phyloP scores from a whole-genome alignment of 2,113 vertebrate species.

The Eudyptes chrysolophus region DNA sequence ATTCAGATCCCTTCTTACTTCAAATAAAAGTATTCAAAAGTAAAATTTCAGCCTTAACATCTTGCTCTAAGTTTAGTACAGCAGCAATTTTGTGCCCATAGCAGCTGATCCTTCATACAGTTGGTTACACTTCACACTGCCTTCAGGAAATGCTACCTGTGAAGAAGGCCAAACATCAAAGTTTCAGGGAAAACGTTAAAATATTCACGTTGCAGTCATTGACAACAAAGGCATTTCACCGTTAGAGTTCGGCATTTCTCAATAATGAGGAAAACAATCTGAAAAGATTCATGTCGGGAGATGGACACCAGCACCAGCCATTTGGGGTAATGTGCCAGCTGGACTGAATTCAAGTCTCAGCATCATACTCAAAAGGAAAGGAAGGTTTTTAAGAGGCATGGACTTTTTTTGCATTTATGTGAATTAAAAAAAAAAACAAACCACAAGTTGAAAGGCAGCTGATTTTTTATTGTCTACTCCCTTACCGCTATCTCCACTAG shows the following conservation, averaged over 20 bases:
- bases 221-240: not conserved
- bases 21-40: not conserved
- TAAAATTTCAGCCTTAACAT: not conserved
- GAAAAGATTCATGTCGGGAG: not conserved
- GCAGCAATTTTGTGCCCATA: not conserved
- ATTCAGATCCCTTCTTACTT: not conserved
- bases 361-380: not conserved
- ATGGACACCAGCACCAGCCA: not conserved
- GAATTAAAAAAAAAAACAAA: not conserved
- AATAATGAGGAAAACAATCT: not conserved
- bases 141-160: not conserved
- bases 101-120: not conserved
- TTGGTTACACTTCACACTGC: not conserved
- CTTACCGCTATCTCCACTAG: not conserved
- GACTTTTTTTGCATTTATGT: not conserved
- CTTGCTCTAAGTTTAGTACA: not conserved
- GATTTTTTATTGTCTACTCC: not conserved
- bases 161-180: not conserved
- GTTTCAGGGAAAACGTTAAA: not conserved
- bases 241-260: not conserved
- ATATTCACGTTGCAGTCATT: not conserved
- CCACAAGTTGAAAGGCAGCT: not conserved
- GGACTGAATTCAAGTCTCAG: not conserved
- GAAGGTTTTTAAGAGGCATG: not conserved
- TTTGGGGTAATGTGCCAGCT: not conserved